A percentile compares a stretch with the other conserved stretches of the same genome.
Evolutionary conservation across 2,888 invertebrate genomes (phyloP).

Genomic region (Pristionchus mayeri): DNA sequence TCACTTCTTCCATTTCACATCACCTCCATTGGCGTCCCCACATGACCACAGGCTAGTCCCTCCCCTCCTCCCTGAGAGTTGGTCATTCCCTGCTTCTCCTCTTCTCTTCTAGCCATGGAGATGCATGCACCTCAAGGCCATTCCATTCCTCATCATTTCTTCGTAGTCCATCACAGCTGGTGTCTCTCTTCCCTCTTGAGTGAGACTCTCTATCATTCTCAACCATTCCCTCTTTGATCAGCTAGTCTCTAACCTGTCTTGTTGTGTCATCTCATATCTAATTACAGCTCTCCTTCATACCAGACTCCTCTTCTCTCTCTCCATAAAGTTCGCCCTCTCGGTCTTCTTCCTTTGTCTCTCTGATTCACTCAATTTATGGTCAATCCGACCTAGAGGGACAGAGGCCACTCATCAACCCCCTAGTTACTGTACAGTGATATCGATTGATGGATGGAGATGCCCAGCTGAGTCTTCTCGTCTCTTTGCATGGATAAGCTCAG

Average conservation of each 20-base stretch:
- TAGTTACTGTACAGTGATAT: not conserved
- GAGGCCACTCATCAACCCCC: not conserved
- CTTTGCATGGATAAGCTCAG: not conserved
- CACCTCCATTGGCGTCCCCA: slow-evolving; percentile 9
- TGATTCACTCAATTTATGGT: slow-evolving; percentile 30
- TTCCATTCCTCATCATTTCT: slow-evolving; percentile 32
- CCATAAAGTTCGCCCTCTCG: slow-evolving; percentile 31
- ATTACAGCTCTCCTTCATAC: not conserved
- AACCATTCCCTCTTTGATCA: not conserved
- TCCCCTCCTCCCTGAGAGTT: not conserved
- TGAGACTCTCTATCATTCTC: not conserved
- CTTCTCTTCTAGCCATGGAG: not conserved
- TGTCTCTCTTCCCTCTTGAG: not conserved
- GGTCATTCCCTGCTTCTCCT: not conserved
- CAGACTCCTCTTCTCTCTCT: not conserved
- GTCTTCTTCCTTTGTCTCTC: slow-evolving; percentile 12
- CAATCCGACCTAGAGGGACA: not conserved
- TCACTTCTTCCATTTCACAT: not conserved
- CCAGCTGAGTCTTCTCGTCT: not conserved
- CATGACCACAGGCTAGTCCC: slow-evolving; percentile 9
- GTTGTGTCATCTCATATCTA: slow-evolving; percentile 18
- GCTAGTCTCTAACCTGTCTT: not conserved
- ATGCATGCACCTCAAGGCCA: not conserved
- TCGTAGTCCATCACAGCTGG: slow-evolving; percentile 1
- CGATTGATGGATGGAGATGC: not conserved